Evolutionary conservation across 2,797 vertebrate genomes (phyloP).

Genomic region (Heterohyrax brucei): DNA sequence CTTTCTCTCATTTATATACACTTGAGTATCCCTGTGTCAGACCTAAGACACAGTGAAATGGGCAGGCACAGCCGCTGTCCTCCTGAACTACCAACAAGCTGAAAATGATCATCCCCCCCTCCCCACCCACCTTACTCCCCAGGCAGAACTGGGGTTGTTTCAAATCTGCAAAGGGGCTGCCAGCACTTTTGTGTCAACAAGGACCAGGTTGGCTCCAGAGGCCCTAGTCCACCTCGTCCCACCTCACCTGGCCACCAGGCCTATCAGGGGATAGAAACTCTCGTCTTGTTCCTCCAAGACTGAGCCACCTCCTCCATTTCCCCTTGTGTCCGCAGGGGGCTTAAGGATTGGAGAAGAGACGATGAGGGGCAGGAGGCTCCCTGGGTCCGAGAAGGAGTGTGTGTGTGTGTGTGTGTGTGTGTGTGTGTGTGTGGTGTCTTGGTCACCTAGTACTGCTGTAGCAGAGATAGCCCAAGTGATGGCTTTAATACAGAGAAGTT

Average conservation of each 20-base stretch:
- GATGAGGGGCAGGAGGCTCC: neutral
- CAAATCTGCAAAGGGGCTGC: neutral
- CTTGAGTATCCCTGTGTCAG: neutral
- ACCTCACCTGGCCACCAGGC: neutral
- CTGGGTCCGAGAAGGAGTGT: neutral
- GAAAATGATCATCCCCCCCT: rapidly evolving
- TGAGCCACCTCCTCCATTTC: too few species aligned
- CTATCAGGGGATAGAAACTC: too few species aligned
- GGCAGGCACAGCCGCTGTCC: neutral
- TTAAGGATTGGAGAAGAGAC: neutral
- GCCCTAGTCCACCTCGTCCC: neutral
- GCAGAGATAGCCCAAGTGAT: too few species aligned
- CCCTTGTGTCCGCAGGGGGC: neutral
- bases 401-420: neutral
- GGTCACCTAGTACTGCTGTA: too few species aligned
- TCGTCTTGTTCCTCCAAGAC: neutral
- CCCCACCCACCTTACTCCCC: too few species aligned
- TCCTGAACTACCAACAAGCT: neutral
- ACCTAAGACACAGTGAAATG: neutral
- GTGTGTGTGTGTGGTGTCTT: neutral
- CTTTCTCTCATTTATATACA: too few species aligned
- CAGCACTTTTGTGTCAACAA: neutral
- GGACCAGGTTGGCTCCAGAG: neutral
- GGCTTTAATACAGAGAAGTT: too few species aligned
- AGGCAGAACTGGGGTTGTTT: neutral